Evolutionary conservation across 2,888 invertebrate genomes (phyloP), one percentile per base, ranked within the genome.

Genomic region (Aplocera efformata): DNA sequence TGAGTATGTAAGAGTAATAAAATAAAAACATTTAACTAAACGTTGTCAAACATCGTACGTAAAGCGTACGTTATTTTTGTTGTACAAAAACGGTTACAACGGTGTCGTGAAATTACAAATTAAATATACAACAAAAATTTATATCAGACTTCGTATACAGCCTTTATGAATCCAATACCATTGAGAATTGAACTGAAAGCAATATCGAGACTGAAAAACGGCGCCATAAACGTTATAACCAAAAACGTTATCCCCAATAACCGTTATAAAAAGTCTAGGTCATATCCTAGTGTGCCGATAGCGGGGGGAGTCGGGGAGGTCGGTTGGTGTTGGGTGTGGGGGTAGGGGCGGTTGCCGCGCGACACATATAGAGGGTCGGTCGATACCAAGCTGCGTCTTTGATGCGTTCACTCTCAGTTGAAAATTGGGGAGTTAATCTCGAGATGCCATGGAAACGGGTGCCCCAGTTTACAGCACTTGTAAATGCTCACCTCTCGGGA

Each of bases 281-380:
- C 60, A 62, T 56, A 65, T 59, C 59, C 58, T 63, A 60, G 57
- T 60, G 64, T 62, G 72, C 63, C 63, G 61, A 65, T 64, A 67
- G 67, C 65, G 62, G 49, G 56, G 43, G 35, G 35, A 39, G 48
- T 53, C 55, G 42, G 56, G 52, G 43, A 50, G 56, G 49, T 36
- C 49, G 49, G 41, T 36, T 50, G 49, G 41, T 32, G 52, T 46
- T 30, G 8, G 35, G 43, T 51, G 33, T 47, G 58, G 55, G 50
- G 60, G 53, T 60, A 60, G 59, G 65, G 69, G 51, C 48, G 71
- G 73, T 68, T 69, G 72, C 71, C 67, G 58, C 65, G 72, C 82
- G 83, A 77, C 81, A 82, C 72, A 81, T 73, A 82, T 81, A 82
- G 68, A 70, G 65, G 69, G 56, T 10, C 74, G 88, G 82, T 86